Base-by-base conservation (phyloP, 2,113 vertebrate genomes). In the Ploceus nigricollis region DNA sequence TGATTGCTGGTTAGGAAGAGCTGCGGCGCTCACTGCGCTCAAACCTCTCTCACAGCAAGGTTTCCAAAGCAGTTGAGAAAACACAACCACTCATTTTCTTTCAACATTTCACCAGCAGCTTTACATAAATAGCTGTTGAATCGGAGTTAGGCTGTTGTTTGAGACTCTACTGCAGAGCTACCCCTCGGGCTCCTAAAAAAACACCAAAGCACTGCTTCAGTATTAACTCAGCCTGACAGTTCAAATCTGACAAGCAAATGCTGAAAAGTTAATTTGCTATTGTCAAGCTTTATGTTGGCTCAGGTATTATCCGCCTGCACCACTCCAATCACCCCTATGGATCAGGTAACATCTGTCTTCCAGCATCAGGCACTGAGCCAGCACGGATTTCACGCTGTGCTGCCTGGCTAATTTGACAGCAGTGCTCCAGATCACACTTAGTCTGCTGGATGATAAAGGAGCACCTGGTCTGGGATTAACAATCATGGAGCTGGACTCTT, bases 311-410 rank as follows among this genome's bases (percentile, higher is more conserved):
- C 78, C 3, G 1, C 71, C 57, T 31, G 75, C 82, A 57, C 66
- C 2, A 1, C 57, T 94, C 61, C 90, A 68, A 45, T 87, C 82
- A 75, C 82, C 85, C 90, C 85, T 65, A 48, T 57, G 90, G 93
- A 94, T 96, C 95, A 94, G 92, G 95, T 94, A 96, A 95, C 95
- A 90, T 91, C 92, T 94, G 87, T 91, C 92, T 94, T 47, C 65
- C 85, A 85, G 85, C 92, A 76, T n/a, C 94, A 56, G 95, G 95
- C 94, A 87, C 15, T 9, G 44, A 90, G 93, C 93, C 95, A 96
- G 92, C 57, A 16, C 0, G 3, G 73, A 91, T 87, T 95, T 93
- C 94, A 95, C 1, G 31, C 84, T 51, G 87, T 0, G 4, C 78
- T 90, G 93, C 92, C 92, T 21, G 53, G 40, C 78, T 97, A 95